These are phyloP conservation scores for Notocelia uddmanniana DNA, from an alignment of 2,888 invertebrate genomes.

Conservation along the genomic window DNA sequence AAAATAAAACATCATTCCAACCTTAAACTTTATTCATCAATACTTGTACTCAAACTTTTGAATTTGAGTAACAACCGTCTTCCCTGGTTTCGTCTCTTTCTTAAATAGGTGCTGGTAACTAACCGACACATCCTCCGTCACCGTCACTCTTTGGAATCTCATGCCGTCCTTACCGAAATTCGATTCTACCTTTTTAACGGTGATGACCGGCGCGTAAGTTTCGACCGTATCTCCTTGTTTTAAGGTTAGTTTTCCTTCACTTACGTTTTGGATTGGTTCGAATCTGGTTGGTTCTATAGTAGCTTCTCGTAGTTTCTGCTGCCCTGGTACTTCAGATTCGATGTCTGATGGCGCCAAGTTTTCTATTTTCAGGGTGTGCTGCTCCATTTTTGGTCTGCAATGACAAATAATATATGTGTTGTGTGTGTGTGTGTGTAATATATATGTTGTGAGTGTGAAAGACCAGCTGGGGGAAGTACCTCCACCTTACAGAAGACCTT, in stretches of 20 bases:
- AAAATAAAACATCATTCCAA: conserved; percentile 28
- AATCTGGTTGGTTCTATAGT: conserved; percentile 31
- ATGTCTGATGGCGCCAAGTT: conserved; percentile 59
- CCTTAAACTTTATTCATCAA: conserved; percentile 48
- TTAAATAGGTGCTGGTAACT: conserved; percentile 75
- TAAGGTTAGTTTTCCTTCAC: conserved; percentile 42
- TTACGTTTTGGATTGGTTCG: conserved; percentile 42
- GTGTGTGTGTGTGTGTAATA: too few relatives aligned
- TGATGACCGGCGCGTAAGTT: conserved; percentile 66
- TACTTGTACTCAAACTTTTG: conserved; percentile 74
- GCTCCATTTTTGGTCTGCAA: conserved; percentile 64
- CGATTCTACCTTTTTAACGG: conserved; percentile 69
- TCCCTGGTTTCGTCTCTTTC: conserved; percentile 66
- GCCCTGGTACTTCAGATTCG: conserved; percentile 67
- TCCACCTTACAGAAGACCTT: too few relatives aligned
- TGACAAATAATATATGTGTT: conserved; percentile 19
- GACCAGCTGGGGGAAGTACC: too few relatives aligned
- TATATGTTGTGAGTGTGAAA: too few relatives aligned
- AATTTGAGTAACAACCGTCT: conserved; percentile 68
- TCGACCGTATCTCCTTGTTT: conserved; percentile 47
- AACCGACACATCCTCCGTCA: conserved; percentile 73
- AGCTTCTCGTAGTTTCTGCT: conserved; percentile 13
- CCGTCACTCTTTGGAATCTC: conserved; percentile 71
- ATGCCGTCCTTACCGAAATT: conserved; percentile 68
- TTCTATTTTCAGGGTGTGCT: conserved; percentile 58